phyloP scores from a whole-genome alignment of 2,888 invertebrate species.

The Leptogaster cylindrica region DNA sequence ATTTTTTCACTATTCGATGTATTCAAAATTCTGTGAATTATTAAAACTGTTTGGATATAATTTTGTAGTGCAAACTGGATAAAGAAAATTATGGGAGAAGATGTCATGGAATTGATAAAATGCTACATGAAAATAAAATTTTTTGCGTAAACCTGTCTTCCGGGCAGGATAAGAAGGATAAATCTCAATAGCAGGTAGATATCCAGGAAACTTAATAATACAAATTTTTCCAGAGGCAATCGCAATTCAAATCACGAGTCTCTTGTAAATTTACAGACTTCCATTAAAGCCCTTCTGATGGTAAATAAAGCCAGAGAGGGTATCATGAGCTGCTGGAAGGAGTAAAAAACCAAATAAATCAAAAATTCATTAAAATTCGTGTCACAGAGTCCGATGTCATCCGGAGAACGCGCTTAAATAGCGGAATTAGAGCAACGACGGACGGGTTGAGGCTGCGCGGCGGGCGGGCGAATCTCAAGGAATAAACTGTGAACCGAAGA shows the following conservation, averaged over 20 bases:
- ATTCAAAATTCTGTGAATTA: too few species aligned
- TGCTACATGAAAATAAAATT: too few species aligned
- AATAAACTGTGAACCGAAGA: slow-evolving; percentile 7
- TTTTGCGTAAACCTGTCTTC: too few species aligned
- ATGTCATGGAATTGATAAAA: too few species aligned
- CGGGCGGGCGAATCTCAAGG: slow-evolving; percentile 6
- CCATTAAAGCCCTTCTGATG: slow-evolving; percentile 35
- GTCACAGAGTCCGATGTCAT: slow-evolving; percentile 37
- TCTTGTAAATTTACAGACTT: slow-evolving; percentile 28
- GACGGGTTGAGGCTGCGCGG: slow-evolving; percentile 1
- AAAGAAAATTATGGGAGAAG: too few species aligned
- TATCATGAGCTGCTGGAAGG: slow-evolving; percentile 15
- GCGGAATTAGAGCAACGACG: slow-evolving; percentile 30
- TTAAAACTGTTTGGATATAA: too few species aligned
- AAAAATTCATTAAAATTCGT: slow-evolving; percentile 43
- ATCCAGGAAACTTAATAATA: too few species aligned
- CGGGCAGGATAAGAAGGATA: too few species aligned
- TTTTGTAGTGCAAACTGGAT: too few species aligned
- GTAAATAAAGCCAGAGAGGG: slow-evolving; percentile 28
- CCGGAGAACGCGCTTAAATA: slow-evolving; percentile 37
- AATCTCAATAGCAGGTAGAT: too few species aligned
- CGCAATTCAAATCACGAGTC: slow-evolving; percentile 40
- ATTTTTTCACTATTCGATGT: too few species aligned
- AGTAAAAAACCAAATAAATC: slow-evolving; percentile 29
- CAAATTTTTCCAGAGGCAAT: too few species aligned